Base-by-base conservation (phyloP, 2,888 invertebrate species). In the Dynastes hyllus region DNA sequence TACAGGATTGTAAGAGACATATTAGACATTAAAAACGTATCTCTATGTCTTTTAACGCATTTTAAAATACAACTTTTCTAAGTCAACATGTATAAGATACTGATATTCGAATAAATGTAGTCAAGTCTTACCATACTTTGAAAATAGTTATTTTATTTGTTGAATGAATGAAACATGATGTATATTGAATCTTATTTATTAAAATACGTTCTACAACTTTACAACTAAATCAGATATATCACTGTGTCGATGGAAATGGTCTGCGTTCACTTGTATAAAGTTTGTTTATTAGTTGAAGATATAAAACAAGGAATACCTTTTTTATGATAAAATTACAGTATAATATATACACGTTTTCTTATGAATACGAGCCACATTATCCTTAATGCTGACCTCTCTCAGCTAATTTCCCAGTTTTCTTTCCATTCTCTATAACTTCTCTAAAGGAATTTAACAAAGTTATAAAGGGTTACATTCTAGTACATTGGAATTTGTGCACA, bases 391-490 rank as follows among this genome's bases (percentile, higher is more conserved):
- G 16, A 8, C 8, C 55, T 22, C 16, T 53, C 55, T 22, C 22
- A 58, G 4, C 55, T 58, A 58, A 22, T 6, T 16, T 58, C n/a
- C 5, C 55, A 27, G 5, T 22, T 58, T 58, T 16, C 63, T 63
- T 29, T 63, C 29, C 67, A 16, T 67, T 45, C 22, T 16, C 50
- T 50, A 45, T 51, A 67, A 67, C 67, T 22, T 67, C 67, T 50
- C 67, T 67, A 67, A 37, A 67, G 45, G 11, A 67, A 67, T 67
- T 32, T 6, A 37, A 50, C 16, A 50, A 51, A 6, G 11, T 67
- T 67, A 67, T 22, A 11, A 50, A 22, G 2, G 8, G 50, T 45
- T 11, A 22, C 8, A 11, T 22, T 40, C 5, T 32, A 29, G 29
- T 29, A 11, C 5, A 22, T 55, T 16, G 13, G 8, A 11, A 2